Base-by-base conservation (phyloP, 35 echinoderm and acorn worm genomes). In the Apostichopus californicus region DNA sequence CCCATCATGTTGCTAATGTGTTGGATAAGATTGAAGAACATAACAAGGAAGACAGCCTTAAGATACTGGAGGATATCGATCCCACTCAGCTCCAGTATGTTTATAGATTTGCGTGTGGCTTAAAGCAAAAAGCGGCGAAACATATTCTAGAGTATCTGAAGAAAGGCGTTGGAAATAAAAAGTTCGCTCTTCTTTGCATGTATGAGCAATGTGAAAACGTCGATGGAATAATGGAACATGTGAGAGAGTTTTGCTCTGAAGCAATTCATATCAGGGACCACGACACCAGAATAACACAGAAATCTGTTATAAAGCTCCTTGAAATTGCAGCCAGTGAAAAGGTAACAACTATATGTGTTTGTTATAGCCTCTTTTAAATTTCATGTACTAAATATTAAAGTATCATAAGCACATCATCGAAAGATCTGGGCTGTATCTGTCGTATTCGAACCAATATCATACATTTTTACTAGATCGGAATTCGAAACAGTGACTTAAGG, bases 101-200 rank as follows among this genome's bases (percentile, higher is more conserved):
- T 6, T 85, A 21, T 18, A 56, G 81, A 55, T 85, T 85, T 85
- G 81, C 56, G 0, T 85, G 81, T 15, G 81, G 81, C 17, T 20
- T 85, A 59, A 85, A 85, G 6, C 54, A 15, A 3, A 58, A 85
- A 11, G 21, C 15, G 20, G 52, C 81, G 20, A 57, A 57, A 9
- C 13, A 85, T 3, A 85, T 85, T 15, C 58, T 85, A 20, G 12
- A 85, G 15, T 58, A 85, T 58, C 55, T 85, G 15, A 85, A 85
- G 17, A 58, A 9, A 21, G 58, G 54, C 3, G 57, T 15, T 3
- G 81, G 81, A 21, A 17, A n/a, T 17, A 52, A 85, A 3, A 85
- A 15, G n/a, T 23, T 57, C 5, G 9, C 55, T 9, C 17, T 59
- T 5, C 81, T 85, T 17, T 85, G 81, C 6, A 85, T 85, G 6